phyloP scores from a whole-genome alignment of 2,888 invertebrate species.

The Phaonia tiefii region DNA sequence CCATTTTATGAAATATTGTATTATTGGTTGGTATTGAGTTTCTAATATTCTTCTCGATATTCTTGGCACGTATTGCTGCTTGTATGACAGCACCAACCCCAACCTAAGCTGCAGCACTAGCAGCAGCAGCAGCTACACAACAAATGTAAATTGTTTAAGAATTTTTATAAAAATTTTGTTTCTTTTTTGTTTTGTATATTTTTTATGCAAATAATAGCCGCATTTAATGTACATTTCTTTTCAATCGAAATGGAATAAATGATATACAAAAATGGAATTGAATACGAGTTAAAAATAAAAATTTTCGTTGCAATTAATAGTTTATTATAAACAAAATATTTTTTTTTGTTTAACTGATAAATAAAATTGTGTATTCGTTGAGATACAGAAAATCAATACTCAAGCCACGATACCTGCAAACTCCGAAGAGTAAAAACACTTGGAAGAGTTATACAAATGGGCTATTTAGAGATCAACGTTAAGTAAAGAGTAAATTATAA shows the following conservation, averaged over 20 bases:
- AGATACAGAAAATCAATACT: background rate
- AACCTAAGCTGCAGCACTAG: background rate
- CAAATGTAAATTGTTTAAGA: background rate
- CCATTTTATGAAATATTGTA: slow-evolving; percentile 39
- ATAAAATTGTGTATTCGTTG: background rate
- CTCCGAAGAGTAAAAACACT: too few relatives aligned
- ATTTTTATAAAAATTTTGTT: background rate
- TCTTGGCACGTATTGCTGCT: slow-evolving; percentile 44
- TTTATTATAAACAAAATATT: slow-evolving; percentile 15
- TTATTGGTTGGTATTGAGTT: slow-evolving; percentile 32
- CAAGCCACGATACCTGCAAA: background rate
- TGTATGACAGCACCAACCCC: slow-evolving; percentile 36
- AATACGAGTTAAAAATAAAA: slow-evolving; percentile 6
- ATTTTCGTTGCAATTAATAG: slow-evolving; percentile 38
- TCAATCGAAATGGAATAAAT: background rate
- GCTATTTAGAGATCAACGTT: too few relatives aligned
- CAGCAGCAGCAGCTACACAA: slow-evolving; percentile 17
- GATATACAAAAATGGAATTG: slow-evolving; percentile 5
- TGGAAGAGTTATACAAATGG: too few relatives aligned
- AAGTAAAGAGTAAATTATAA: too few relatives aligned
- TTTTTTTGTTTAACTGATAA: background rate
- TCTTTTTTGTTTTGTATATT: slow-evolving; percentile 18
- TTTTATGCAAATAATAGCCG: slow-evolving; percentile 56
- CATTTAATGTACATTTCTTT: slow-evolving; percentile 24
- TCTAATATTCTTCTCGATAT: slow-evolving; percentile 52